Base-by-base conservation (phyloP, 1,140 invertebrate species). In the Cydia amplana region DNA sequence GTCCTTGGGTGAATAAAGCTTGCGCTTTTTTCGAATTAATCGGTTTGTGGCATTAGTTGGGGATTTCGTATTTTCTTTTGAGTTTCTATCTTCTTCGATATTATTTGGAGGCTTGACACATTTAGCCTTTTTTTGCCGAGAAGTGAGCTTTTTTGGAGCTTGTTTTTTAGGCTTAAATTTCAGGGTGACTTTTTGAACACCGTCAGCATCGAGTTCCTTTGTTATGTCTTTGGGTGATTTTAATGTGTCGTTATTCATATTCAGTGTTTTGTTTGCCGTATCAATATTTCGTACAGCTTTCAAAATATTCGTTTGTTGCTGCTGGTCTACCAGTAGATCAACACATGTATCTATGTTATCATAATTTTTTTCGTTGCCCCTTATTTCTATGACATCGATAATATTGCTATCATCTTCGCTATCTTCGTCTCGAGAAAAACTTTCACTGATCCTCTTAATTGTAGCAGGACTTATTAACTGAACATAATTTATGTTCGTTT, bases 1-100 rank as follows among this genome's bases (percentile, higher is more conserved):
- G 72, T 85, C 80, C 81, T 89, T 88, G 0, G 85, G 87, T 4
- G 90, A 91, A 75, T 89, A 91, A 20, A 91, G 77, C 76, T 89
- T 91, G 23, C 90, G 85, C 79, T 87, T 90, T 70, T 83, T 40
- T 18, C 65, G 65, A 18, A 70, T 70, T 40, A 9, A 70, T 36
- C 2, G 28, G 40, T 70, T 2, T 40, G 0, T 18, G n/a, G 28
- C 4, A 9, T 36, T 18, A 18, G n/a, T n/a, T 18, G 73, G 43
- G 1, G 73, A 74, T 32, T 32, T 32, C 18, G n/a, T 32, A 25
- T 63, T 43, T 25, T 74, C 51, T 63, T 55, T 36, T 4, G 28
- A 14, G 5, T 25, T 3, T 12, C 28, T 9, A 40, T 51, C 72
- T 51, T 51, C 72, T 51, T 73, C 43, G 3, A 16, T 9, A 60